These are phyloP conservation scores for Psylliodes chrysocephalus DNA, from an alignment of 2,888 invertebrate species.

Conservation along the genomic window DNA sequence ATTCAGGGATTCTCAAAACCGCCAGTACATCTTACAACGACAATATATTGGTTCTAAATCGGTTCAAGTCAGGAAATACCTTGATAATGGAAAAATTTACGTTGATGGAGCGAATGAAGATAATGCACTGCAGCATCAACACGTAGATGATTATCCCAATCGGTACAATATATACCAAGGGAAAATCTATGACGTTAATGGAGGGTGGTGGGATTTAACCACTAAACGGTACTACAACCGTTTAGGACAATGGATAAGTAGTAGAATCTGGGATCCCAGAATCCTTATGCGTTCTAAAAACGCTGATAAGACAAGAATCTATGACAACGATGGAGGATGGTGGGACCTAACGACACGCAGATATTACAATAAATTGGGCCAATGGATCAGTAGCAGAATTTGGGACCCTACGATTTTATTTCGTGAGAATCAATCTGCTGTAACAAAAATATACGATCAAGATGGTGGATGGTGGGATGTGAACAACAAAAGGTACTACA, in stretches of 20 bases:
- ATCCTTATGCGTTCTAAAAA: background rate
- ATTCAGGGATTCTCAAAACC: background rate
- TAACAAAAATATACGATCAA: conserved; percentile 1
- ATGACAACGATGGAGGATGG: conserved; percentile 2
- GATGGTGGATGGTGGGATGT: conserved; percentile 2
- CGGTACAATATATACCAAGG: background rate
- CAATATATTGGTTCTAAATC: background rate
- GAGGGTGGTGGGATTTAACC: background rate
- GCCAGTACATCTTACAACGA: background rate
- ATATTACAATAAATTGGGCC: background rate
- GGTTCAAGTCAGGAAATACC: background rate
- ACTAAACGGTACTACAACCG: conserved; percentile 1
- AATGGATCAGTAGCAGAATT: background rate
- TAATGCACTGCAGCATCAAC: background rate
- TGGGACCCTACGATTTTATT: too few relatives aligned
- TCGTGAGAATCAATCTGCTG: too few relatives aligned
- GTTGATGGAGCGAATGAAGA: background rate
- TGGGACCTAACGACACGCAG: background rate
- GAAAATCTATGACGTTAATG: background rate
- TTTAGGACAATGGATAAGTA: background rate
- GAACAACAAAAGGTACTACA: background rate
- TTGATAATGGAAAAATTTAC: conserved; percentile 4
- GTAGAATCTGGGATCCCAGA: background rate
- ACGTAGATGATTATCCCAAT: background rate
- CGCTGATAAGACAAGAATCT: background rate